phyloP scores from a whole-genome alignment of 2,888 invertebrate genomes.

The Lottia scabra region DNA sequence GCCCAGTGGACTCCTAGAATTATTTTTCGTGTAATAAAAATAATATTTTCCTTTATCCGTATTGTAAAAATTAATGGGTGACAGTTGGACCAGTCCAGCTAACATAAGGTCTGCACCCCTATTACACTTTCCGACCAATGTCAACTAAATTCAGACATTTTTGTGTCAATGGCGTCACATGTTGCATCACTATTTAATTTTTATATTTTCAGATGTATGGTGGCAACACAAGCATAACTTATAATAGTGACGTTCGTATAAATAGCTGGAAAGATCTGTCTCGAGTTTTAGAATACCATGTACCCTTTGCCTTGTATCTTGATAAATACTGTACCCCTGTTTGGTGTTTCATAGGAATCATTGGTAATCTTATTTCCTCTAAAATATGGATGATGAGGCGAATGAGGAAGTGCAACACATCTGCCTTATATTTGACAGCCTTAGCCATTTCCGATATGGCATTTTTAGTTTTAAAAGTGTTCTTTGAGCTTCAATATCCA shows the following conservation, averaged over 20 bases:
- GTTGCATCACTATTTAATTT: too few relatives aligned
- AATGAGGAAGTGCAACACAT: slow-evolving; percentile 61
- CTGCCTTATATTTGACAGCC: slow-evolving; percentile 63
- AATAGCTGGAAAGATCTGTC: slow-evolving; percentile 31
- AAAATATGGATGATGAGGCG: slow-evolving; percentile 59
- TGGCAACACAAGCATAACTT: too few relatives aligned
- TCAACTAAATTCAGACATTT: too few relatives aligned
- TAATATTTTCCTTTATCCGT: too few relatives aligned
- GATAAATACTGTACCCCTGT: slow-evolving; percentile 60
- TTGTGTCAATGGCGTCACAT: too few relatives aligned
- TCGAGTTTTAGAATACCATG: slow-evolving; percentile 35
- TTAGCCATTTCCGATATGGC: slow-evolving; percentile 60
- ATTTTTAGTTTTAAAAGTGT: slow-evolving; percentile 56
- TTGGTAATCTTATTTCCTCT: slow-evolving; percentile 62
- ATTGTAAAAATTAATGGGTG: too few relatives aligned
- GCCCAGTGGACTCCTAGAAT: too few relatives aligned
- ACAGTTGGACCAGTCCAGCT: too few relatives aligned
- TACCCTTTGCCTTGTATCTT: slow-evolving; percentile 46
- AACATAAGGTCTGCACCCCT: too few relatives aligned
- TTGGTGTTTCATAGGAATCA: slow-evolving; percentile 61
- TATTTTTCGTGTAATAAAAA: too few relatives aligned
- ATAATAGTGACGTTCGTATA: slow-evolving; percentile 7
- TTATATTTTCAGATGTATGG: too few relatives aligned
- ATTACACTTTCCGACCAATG: too few relatives aligned
- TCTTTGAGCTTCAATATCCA: slow-evolving; percentile 61